Base-by-base conservation (phyloP, 2,113 vertebrate genomes). In the Cololabis saira region DNA sequence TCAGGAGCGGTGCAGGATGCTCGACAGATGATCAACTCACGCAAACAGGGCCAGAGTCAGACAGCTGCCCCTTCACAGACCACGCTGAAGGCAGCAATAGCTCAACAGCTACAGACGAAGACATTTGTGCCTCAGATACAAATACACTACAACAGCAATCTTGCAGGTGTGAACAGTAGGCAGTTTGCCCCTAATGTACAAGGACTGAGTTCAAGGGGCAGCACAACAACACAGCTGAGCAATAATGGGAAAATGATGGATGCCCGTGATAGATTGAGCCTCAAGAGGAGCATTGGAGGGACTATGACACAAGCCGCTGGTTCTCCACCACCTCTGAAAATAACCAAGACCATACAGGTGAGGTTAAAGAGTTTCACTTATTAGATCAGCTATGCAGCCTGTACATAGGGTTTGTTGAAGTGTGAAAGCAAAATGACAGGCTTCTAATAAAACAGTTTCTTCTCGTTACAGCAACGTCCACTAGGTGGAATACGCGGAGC, bases 311-410 rank as follows among this genome's bases (percentile, higher is more conserved):
- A 93, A 64, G 87, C 84, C 48, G 79, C 90, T 0, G 83, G n/a
- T n/a, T n/a, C 89, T 58, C 89, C 87, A 41, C 92, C 93, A 14
- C 91, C 94, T 1, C 8, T 98, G 67, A 98, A 98, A 82, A 96
- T 99, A 87, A 98, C 96, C 67, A 99, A 99, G 92, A 98, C 97
- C 59, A 97, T 98, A 71, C 96, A 98, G 94, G 97, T 97, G 82
- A 76, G 83, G 12, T 11, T 19, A 2, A 61, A 56, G 47, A 5
- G 0, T 14, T 18, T 3, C 11, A 1, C 22, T 43, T 58, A 15
- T 21, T 37, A 11, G 3, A 30, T 67, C 8, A 30, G 19, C 51
- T 3, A 10, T 47, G 19, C 12, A 15, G 0, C 14, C 4, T 59
- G 10, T 1, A 48, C 50, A 11, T 19, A 6, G 43, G 0, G 5